These are phyloP conservation scores for Allygus modestus DNA, from an alignment of 2,888 invertebrate species.

Conservation along the genomic window DNA sequence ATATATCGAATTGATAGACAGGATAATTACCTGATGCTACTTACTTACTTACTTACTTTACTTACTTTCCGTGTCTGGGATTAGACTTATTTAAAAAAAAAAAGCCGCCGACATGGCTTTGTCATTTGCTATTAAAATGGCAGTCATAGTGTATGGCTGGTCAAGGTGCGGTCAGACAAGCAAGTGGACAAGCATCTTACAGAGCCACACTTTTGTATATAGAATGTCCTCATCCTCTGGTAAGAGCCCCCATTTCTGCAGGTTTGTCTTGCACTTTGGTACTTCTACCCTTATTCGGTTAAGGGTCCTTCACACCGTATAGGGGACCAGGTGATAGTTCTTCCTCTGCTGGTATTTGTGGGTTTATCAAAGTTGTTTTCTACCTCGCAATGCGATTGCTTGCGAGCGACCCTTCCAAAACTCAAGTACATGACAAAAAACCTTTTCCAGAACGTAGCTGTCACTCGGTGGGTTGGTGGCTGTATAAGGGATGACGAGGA, in stretches of 20 bases:
- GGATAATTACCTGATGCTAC: too few relatives aligned
- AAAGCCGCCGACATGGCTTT: neutral
- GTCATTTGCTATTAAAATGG: neutral
- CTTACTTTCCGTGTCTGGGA: conserved; percentile 3
- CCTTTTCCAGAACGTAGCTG: neutral
- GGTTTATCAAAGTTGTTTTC: neutral
- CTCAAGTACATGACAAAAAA: neutral
- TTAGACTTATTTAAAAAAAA: neutral
- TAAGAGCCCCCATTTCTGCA: conserved; percentile 28
- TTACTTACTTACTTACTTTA: too few relatives aligned
- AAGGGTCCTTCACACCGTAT: conserved; percentile 48
- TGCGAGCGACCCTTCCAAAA: neutral
- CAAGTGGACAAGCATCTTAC: neutral
- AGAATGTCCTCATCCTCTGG: neutral
- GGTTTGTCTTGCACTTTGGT: conserved; percentile 46
- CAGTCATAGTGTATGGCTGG: neutral
- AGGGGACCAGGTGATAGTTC: neutral
- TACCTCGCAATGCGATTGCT: neutral
- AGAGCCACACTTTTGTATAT: neutral
- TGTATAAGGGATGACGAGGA: conserved; percentile 14
- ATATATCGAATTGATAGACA: too few relatives aligned
- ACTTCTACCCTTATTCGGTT: conserved; percentile 54
- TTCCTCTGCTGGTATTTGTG: neutral
- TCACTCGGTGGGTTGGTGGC: neutral
- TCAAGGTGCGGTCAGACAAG: neutral